phyloP scores from a whole-genome alignment of 2,797 vertebrate species.

The Acanthis flammea region DNA sequence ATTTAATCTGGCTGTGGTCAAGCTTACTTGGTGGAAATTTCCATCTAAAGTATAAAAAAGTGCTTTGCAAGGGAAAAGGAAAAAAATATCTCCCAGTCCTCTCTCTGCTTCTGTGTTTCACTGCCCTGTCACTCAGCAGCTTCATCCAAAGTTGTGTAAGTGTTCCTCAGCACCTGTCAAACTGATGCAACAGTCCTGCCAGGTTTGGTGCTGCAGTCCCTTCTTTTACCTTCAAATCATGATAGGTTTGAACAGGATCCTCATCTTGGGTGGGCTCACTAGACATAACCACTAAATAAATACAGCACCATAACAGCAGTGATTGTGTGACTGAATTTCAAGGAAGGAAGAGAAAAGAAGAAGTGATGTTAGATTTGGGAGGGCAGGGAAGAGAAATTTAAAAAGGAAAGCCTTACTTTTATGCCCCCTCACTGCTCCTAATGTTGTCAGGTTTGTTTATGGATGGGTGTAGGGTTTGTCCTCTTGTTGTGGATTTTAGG shows the following conservation, averaged over 20 bases:
- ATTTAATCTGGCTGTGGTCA: not conserved
- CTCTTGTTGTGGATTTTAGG: not conserved
- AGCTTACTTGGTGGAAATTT: not conserved
- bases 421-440: not conserved
- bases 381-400: not conserved
- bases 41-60: not conserved
- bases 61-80: not conserved
- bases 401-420: not conserved
- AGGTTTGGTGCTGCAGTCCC: not conserved
- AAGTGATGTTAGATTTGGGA: not conserved
- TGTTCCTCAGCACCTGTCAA: not conserved
- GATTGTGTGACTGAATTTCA: not conserved
- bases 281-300: not conserved
- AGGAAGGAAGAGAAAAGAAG: not conserved
- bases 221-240: not conserved
- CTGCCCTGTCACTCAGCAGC: not conserved
- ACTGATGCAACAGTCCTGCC: not conserved
- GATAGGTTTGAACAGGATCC: not conserved
- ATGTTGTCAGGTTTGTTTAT: not conserved
- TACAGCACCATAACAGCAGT: not conserved
- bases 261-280: not conserved
- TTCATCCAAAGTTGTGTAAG: not conserved
- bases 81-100: not conserved
- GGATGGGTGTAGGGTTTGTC: not conserved
- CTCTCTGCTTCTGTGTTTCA: not conserved